Base-by-base conservation (phyloP, 2,113 vertebrate species). In the Saccopteryx bilineata region DNA sequence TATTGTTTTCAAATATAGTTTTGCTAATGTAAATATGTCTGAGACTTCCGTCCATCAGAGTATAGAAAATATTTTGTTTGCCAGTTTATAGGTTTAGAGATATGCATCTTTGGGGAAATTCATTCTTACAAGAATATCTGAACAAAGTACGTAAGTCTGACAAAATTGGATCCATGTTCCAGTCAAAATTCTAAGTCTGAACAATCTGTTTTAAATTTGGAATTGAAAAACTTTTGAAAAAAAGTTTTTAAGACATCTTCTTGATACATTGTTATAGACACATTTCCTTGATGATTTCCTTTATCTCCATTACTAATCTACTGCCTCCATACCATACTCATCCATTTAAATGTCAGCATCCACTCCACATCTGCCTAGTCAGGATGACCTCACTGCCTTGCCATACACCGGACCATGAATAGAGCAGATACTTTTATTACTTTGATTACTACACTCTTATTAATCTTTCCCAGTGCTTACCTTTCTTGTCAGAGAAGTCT, bases 1-100 rank as follows among this genome's bases (percentile, higher is more conserved):
- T 31, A 58, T 33, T 86, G n/a, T 63, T 93, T 85, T 75, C 26
- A 91, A 87, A 74, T 79, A 71, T 52, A 69, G 56, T 89, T 86
- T 91, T 76, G 1, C 65, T 26, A 72, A 48, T 26, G 39, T 24
- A 54, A 91, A 71, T 88, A 91, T 69, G 28, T 19, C 39, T 83
- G 39, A 87, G 58, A 90, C 28, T 76, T 96, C 79, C 75, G 9
- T 94, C 39, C 21, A 48, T 74, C 82, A 76, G 2, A 18, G 14
- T 74, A 5, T 72, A 69, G 14, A 66, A 65, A 65, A 24, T 76
- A 79, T 66, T 92, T 66, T 61, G 8, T 71, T 93, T 91, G 23
- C 33, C 19, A 48, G 2, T 24, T 66, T 86, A 50, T 18, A 66
- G 13, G 39, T 50, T 50, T 63, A 89, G 23, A 85, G 8, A 39